Percentiles rank a stretch among this genome's conserved stretches.
These are phyloP conservation scores for Hyposmocoma kahamanoa DNA, from an alignment of 1,140 invertebrate species.

Conservation along the genomic window DNA sequence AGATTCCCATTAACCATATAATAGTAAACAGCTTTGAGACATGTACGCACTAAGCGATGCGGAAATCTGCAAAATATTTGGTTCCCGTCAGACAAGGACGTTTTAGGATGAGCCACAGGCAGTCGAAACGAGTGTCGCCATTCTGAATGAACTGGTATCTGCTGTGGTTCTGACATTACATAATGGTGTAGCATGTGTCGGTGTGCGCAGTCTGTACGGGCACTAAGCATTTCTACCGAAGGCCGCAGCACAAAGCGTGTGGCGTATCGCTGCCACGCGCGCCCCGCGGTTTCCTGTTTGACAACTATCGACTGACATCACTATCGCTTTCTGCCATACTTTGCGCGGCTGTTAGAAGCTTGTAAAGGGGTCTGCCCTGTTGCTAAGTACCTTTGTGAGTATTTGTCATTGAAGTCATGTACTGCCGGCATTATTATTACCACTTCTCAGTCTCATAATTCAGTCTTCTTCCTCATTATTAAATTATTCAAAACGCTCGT, in stretches of 20 bases:
- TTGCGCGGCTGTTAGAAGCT: conserved; percentile 65
- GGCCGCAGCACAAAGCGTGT: conserved; percentile 61
- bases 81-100: no score
- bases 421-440: conserved; percentile 53
- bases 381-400: conserved; percentile 49
- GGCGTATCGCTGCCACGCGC: conserved; percentile 59
- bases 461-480: conserved; percentile 50
- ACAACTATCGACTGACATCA: conserved; percentile 71
- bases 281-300: conserved; percentile 68
- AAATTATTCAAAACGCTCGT: conserved; percentile 31
- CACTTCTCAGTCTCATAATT: conserved; percentile 40
- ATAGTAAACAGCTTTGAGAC: no score
- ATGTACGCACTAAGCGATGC: no score
- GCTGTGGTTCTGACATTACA: conserved; percentile 53
- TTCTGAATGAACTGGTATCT: conserved; percentile 62
- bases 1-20: conserved; percentile 9
- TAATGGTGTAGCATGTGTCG: no score
- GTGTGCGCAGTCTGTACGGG: conserved; percentile 46
- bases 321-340: conserved; percentile 69
- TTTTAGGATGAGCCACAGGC: conserved; percentile 11
- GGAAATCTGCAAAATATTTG: no score
- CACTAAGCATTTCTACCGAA: conserved; percentile 62
- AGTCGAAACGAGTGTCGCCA: background rate
- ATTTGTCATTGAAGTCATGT: conserved; percentile 49
- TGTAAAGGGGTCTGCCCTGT: conserved; percentile 60